These are phyloP conservation scores for Therioaphis trifolii DNA, from an alignment of 2,888 invertebrate species.

Conservation along the genomic window DNA sequence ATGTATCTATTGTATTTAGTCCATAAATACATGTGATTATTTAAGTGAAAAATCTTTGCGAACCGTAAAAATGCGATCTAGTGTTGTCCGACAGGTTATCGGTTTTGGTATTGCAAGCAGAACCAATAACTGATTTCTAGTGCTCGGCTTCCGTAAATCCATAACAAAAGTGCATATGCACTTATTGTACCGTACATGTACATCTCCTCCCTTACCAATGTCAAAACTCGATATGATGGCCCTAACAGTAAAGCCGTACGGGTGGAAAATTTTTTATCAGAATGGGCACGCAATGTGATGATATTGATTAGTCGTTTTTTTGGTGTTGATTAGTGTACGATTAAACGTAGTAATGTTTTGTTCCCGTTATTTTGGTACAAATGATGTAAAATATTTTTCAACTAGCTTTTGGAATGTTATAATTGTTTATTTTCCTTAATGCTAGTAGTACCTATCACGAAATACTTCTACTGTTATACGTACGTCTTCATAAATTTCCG, in stretches of 20 bases:
- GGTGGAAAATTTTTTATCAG: slow-evolving; percentile 14
- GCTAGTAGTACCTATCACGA: slow-evolving; percentile 38
- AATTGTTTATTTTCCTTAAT: slow-evolving; percentile 16
- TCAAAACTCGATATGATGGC: not conserved
- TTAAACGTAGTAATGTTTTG: slow-evolving; percentile 25
- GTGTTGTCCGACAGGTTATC: too few species aligned
- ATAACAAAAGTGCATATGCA: slow-evolving; percentile 26
- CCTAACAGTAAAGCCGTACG: not conserved
- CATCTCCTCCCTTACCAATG: not conserved
- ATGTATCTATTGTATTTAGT: too few species aligned
- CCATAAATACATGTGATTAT: too few species aligned
- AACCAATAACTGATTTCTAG: too few species aligned
- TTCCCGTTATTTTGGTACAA: slow-evolving; percentile 34
- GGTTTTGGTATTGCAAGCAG: too few species aligned
- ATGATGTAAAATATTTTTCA: slow-evolving; percentile 34
- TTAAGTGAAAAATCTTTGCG: too few species aligned
- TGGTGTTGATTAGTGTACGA: slow-evolving; percentile 11
- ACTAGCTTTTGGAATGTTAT: slow-evolving; percentile 26
- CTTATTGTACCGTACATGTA: not conserved
- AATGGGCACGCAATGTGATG: not conserved
- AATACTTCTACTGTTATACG: slow-evolving; percentile 19
- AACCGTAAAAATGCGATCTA: too few species aligned
- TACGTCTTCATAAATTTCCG: slow-evolving; percentile 39
- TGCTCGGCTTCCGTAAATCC: not conserved
- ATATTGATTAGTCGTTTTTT: slow-evolving; percentile 19